Evolutionary conservation across 2,797 vertebrate species (phyloP).

Genomic region (Ara ararauna): DNA sequence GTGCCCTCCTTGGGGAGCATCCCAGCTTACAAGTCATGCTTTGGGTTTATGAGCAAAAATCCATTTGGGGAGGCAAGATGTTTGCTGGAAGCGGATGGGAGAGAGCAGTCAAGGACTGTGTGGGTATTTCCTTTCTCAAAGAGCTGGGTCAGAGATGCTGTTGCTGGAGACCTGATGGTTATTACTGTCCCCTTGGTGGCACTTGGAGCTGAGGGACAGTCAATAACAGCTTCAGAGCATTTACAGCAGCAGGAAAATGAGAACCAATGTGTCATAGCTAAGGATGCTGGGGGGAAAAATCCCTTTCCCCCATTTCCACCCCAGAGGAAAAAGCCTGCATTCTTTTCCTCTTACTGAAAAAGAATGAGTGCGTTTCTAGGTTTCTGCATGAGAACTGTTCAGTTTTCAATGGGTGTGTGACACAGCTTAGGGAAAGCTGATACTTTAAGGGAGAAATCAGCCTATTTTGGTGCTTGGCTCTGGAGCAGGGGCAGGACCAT

Average conservation of each 20-base stretch:
- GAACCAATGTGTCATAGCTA: fast-evolving
- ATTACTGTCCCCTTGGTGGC: not conserved
- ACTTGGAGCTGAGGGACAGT: not conserved
- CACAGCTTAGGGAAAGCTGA: not conserved
- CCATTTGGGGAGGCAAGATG: not conserved
- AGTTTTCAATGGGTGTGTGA: not conserved
- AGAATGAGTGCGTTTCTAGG: not conserved
- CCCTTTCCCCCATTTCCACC: not conserved
- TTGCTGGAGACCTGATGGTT: not conserved
- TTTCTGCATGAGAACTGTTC: not conserved
- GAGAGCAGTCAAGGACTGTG: too few species aligned
- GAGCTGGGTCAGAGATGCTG: not conserved
- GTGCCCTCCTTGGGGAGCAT: not conserved
- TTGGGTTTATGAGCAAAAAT: fast-evolving
- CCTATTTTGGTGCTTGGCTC: not conserved
- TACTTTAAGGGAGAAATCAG: not conserved
- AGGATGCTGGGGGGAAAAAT: fast-evolving
- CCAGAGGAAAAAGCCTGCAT: not conserved
- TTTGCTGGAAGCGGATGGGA: not conserved
- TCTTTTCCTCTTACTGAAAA: not conserved
- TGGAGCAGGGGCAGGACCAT: fast-evolving
- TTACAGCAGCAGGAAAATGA: fast-evolving
- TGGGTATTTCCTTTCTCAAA: not conserved
- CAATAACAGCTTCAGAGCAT: not conserved
- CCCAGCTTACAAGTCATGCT: not conserved